These are phyloP conservation scores for Pseudomugil gertrudae DNA, from an alignment of 2,797 vertebrate species.

Conservation along the genomic window DNA sequence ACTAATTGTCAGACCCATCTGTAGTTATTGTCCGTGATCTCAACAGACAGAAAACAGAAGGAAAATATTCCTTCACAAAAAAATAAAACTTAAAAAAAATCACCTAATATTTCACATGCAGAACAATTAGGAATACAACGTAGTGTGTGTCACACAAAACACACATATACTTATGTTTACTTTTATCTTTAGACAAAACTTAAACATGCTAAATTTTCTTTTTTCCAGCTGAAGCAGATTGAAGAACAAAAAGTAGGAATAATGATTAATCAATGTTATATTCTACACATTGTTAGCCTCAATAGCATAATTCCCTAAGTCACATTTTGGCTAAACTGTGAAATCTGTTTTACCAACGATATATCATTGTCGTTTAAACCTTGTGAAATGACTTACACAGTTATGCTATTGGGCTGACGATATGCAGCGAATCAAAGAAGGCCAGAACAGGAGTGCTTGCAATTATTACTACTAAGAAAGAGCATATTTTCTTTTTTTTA, in stretches of 20 bases:
- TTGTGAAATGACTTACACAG: no score
- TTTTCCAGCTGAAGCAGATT: slow-evolving; percentile 68
- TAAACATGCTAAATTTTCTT: slow-evolving; percentile 29
- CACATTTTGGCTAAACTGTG: no score
- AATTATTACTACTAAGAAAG: not conserved
- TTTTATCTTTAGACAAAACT: not conserved
- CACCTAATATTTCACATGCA: not conserved
- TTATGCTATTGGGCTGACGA: no score
- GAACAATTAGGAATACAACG: not conserved
- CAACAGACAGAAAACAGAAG: not conserved
- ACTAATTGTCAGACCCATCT: not conserved
- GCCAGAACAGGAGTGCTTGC: not conserved
- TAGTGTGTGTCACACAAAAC: not conserved
- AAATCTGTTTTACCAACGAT: no score
- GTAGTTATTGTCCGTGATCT: not conserved
- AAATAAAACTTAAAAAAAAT: not conserved
- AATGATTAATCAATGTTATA: slow-evolving; percentile 35
- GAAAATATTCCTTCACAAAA: not conserved
- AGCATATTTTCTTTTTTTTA: not conserved
- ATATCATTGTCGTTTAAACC: no score
- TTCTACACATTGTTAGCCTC: not conserved
- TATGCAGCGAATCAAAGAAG: not conserved
- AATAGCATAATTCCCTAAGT: no score
- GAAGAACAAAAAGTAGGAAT: slow-evolving; percentile 60
- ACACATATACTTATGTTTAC: not conserved